Conservation (phyloP, 1,140 invertebrate genomes). For the Achatina immaculata region DNA sequence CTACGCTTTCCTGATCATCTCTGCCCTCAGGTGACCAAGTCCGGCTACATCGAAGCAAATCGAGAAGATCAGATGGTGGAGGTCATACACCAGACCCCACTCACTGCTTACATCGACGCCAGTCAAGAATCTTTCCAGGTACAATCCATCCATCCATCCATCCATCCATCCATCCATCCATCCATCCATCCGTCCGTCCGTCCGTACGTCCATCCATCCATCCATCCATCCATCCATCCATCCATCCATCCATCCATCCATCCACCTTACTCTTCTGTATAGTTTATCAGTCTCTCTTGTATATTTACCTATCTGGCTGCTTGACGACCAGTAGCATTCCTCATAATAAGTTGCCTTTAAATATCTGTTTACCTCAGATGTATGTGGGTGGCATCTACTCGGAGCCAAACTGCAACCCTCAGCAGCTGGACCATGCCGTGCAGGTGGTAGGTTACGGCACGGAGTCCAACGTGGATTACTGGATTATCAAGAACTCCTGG, state of each 20-base stretch:
- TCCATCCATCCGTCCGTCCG: too few relatives aligned
- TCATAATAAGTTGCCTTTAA: too few relatives aligned
- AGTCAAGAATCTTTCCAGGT: conserved; percentile 46
- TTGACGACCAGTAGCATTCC: too few relatives aligned
- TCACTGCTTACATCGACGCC: conserved; percentile 86
- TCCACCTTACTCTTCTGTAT: too few relatives aligned
- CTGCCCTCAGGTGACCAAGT: neutral
- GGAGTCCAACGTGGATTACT: conserved; percentile 78
- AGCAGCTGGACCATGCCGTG: conserved; percentile 87
- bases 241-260: too few relatives aligned
- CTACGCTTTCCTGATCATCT: too few relatives aligned
- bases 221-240: too few relatives aligned
- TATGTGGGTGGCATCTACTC: conserved; percentile 75
- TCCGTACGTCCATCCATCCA: too few relatives aligned
- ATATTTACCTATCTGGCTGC: conserved; percentile 77
- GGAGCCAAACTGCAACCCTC: conserved; percentile 78
- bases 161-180: too few relatives aligned
- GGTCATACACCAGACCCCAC: neutral
- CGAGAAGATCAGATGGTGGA: neutral
- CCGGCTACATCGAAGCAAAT: neutral
- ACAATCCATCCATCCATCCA: too few relatives aligned
- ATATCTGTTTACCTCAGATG: conserved; percentile 19
- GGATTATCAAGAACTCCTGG: conserved; percentile 86
- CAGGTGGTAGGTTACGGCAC: conserved; percentile 87
- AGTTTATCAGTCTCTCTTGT: too few relatives aligned